Evolutionary conservation across 2,888 invertebrate species (phyloP), one percentile per base, ranked within the genome.

Genomic region (Teleogryllus oceanicus): DNA sequence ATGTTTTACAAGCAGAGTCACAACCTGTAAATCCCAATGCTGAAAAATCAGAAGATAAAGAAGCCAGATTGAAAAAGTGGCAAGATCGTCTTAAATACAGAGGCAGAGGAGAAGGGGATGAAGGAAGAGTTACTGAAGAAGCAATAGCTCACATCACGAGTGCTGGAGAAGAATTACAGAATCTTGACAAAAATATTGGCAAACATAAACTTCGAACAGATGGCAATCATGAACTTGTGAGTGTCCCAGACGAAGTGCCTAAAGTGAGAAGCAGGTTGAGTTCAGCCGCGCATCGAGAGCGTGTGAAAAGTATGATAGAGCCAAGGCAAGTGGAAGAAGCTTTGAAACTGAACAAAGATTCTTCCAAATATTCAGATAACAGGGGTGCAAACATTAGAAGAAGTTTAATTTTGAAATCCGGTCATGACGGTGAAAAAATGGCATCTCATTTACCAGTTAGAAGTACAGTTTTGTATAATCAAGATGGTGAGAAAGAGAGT

Each of bases 31-130:
- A 87, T 86, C 81, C 85, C 85, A 78, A 84, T 84, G 0, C 82
- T 49, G 16, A 83, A 74, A 86, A 86, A 1, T 88, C 88, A 82
- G 89, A 89, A 78, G 91, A 92, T 78, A 90, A 90, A 83, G 91
- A 92, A 83, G 87, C 88, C 77, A 88, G 92, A 79, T 86, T 93
- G 74, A 91, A 91, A 84, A 89, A 90, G 80, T 93, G 93, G 93
- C 92, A 94, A 85, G 92, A 92, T 79, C 90, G 92, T 86, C 87
- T 93, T 78, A 92, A 92, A 85, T 86, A 85, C 62, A 88, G 88
- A 86, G 83, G 84, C 10, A 78, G 80, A 1, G 84, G 84, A n/a
- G 83, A 84, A 62, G 84, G 85, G 11, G 84, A 85, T 20, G 84
- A 85, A 11, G 84, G 85, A 49, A 83, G 83, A 79, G 86, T 86